Percentiles rank a stretch among this genome's conserved stretches.
These are phyloP conservation scores for Capitella teleta DNA, from an alignment of 1,140 invertebrate genomes.

Conservation along the genomic window DNA sequence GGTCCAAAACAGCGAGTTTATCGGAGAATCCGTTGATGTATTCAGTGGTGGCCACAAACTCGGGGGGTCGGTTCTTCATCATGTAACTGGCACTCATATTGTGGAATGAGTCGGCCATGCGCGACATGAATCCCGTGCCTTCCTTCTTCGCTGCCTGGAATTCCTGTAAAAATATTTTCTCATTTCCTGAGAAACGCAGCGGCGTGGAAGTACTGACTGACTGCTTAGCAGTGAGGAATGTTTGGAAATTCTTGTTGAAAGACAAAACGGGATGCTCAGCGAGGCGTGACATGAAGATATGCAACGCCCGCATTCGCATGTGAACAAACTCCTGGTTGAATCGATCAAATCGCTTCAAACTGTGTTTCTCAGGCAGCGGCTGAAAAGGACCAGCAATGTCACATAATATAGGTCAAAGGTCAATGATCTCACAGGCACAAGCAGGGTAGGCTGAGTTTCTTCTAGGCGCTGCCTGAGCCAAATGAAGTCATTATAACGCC, in stretches of 20 bases:
- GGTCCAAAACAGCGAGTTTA: slow-evolving; percentile 54
- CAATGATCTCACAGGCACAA: slow-evolving; percentile 51
- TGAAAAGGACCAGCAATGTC: slow-evolving; percentile 21
- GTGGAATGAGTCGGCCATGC: slow-evolving; percentile 52
- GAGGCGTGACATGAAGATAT: slow-evolving; percentile 56
- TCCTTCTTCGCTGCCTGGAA: slow-evolving; percentile 55
- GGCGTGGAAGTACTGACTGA: slow-evolving; percentile 46
- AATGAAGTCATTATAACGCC: slow-evolving; percentile 65
- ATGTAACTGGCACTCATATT: slow-evolving; percentile 49
- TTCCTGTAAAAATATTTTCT: slow-evolving; percentile 44
- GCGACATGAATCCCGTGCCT: slow-evolving; percentile 47
- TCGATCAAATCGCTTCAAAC: slow-evolving; percentile 56
- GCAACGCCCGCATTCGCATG: slow-evolving; percentile 56
- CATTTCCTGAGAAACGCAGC: neutral
- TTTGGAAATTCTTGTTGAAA: slow-evolving; percentile 54
- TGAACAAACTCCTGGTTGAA: slow-evolving; percentile 65
- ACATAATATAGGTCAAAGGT: neutral
- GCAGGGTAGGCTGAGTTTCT: slow-evolving; percentile 55
- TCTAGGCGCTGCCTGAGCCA: slow-evolving; percentile 59
- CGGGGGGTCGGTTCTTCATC: slow-evolving; percentile 50
- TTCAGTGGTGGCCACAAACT: slow-evolving; percentile 54
- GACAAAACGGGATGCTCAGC: slow-evolving; percentile 61
- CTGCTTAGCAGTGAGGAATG: slow-evolving; percentile 58
- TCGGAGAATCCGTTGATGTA: slow-evolving; percentile 55
- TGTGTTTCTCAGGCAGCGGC: slow-evolving; percentile 64